Evolutionary conservation across 2,888 invertebrate species (phyloP).

Genomic region (Schizotus pectinicornis): DNA sequence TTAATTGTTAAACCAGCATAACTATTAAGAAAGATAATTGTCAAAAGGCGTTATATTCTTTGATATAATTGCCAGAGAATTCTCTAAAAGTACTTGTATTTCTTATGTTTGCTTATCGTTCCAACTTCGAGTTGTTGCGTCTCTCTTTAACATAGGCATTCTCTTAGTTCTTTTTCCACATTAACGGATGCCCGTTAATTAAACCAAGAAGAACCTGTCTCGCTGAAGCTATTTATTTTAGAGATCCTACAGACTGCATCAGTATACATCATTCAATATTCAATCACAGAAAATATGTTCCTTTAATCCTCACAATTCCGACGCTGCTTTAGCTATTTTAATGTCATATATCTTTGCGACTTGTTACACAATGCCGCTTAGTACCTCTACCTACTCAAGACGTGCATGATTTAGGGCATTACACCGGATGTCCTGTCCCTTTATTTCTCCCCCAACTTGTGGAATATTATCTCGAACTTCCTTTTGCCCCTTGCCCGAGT

Average conservation of each 20-base stretch:
- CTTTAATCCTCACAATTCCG: conserved; percentile 15
- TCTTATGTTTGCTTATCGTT: conserved; percentile 43
- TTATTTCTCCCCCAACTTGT: conserved; percentile 50
- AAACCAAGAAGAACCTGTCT: conserved; percentile 49
- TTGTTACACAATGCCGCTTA: conserved; percentile 22
- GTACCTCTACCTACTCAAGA: conserved; percentile 17
- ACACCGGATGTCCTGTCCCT: conserved; percentile 52
- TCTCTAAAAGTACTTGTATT: conserved; percentile 30
- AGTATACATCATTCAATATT: too few relatives aligned
- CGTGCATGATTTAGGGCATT: conserved; percentile 39
- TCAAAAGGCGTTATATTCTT: background rate
- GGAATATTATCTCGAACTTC: conserved; percentile 52
- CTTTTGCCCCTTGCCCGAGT: conserved; percentile 37
- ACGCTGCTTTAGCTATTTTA: conserved; percentile 3
- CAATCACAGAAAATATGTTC: conserved; percentile 26
- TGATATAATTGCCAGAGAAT: conserved; percentile 20
- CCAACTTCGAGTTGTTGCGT: conserved; percentile 35
- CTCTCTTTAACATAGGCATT: conserved; percentile 28
- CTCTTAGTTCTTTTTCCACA: conserved; percentile 33
- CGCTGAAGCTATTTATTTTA: conserved; percentile 47
- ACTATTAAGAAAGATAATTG: conserved; percentile 13
- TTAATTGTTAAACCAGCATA: conserved; percentile 25
- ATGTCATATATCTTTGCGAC: conserved; percentile 12
- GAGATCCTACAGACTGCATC: conserved; percentile 44
- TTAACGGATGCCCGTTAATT: conserved; percentile 54